A percentile compares a stretch with the other conserved stretches of the same genome.
Evolutionary conservation across 2,797 vertebrate species (phyloP).

Genomic region (Trachurus trachurus): DNA sequence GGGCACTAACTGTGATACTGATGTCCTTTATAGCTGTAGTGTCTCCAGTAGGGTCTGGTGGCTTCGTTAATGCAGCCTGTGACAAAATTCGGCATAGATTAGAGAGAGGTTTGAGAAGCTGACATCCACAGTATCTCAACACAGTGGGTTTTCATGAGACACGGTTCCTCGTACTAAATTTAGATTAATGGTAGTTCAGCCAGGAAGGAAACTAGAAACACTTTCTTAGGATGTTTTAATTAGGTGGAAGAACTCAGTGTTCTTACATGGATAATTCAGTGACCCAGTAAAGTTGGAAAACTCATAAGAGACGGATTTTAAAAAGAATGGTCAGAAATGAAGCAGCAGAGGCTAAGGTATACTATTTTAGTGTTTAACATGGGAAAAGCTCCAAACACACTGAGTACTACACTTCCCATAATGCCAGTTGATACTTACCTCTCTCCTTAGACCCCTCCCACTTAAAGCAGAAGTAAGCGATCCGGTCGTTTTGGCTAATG

Average conservation of each 20-base stretch:
- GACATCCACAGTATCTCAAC: not conserved
- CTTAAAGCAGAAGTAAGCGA: too few relatives aligned
- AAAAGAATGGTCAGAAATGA: constrained; percentile 25
- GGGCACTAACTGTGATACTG: not conserved
- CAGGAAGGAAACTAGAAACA: constrained; percentile 18
- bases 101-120: not conserved
- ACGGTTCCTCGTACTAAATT: not conserved
- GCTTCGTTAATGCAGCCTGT: not conserved
- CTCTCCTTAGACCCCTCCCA: not conserved
- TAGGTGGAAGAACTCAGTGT: constrained; percentile 24
- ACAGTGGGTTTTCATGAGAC: not conserved
- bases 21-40: not conserved
- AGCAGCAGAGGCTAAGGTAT: not conserved
- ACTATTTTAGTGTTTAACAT: not conserved
- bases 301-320: constrained; percentile 7
- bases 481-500: too few relatives aligned
- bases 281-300: constrained; percentile 16
- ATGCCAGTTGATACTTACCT: not conserved
- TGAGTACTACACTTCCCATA: not conserved
- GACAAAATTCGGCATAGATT: not conserved
- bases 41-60: not conserved
- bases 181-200: constrained; percentile 11
- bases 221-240: constrained; percentile 40
- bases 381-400: not conserved
- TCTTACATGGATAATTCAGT: constrained; percentile 22